These are phyloP conservation scores for Cathartes aura DNA, from an alignment of 2,113 vertebrate species.

Conservation along the genomic window DNA sequence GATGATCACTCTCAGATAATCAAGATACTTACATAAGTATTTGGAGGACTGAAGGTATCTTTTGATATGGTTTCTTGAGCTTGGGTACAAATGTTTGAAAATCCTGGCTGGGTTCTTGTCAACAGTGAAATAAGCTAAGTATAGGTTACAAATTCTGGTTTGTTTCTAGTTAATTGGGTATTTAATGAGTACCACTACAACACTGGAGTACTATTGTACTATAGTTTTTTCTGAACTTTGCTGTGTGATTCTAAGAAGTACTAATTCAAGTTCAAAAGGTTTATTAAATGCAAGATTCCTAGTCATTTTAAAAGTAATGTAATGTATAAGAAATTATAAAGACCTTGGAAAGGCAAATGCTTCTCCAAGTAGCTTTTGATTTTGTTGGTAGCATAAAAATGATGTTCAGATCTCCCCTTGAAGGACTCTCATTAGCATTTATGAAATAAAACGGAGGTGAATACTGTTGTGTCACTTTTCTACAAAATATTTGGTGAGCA, in stretches of 20 bases:
- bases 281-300: not conserved
- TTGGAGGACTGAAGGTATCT: not conserved
- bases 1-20: not conserved
- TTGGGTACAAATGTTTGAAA: not conserved
- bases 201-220: not conserved
- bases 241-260: not conserved
- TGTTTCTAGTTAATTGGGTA: not conserved
- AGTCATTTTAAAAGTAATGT: not conserved
- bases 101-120: not conserved
- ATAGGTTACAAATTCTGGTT: not conserved
- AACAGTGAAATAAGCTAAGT: not conserved
- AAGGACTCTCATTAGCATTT: not conserved
- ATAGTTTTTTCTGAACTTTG: not conserved
- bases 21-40: not conserved
- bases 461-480: not conserved
- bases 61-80: not conserved
- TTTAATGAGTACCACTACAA: not conserved
- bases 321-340: not conserved
- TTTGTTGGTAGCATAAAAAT: not conserved
- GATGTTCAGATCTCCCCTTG: not conserved
- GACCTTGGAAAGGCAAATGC: not conserved
- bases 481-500: not conserved
- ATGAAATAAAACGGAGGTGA: not conserved
- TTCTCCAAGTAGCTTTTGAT: constrained; percentile 10
- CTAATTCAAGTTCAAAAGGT: not conserved